Evolutionary conservation across 2,888 invertebrate genomes (phyloP), one percentile per base, ranked within the genome.

Genomic region (Mimachlamys varia): DNA sequence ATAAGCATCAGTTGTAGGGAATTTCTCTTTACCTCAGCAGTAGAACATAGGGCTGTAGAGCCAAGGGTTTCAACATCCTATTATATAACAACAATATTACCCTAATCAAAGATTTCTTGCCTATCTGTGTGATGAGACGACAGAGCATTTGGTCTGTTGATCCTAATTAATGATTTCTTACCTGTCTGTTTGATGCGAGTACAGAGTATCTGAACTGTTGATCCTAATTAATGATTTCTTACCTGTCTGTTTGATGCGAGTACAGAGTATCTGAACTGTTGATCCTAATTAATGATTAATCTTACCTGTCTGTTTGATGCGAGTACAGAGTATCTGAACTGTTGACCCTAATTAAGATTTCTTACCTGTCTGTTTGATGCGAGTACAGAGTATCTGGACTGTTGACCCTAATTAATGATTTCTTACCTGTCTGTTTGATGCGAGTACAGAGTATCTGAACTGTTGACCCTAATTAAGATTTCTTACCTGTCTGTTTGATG

Each of bases 61-160:
- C n/a, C n/a, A n/a, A n/a, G n/a, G n/a, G n/a, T n/a, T n/a, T n/a
- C n/a, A n/a, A n/a, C n/a, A n/a, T n/a, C n/a, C n/a, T n/a, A n/a
- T n/a, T n/a, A n/a, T n/a, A n/a, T n/a, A n/a, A 44, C 44, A 44
- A 44, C 3, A 5, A 7, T 44, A 3, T 44, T 3, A 44, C 7
- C 44, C 44, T 44, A 5, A 44, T 44, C 3, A 44, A 44, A 5
- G 44, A 44, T 44, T 44, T 44, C 44, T 44, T 88, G 94, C 94
- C 93, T 94, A 94, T 95, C 22, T 93, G 92, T 33, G 88, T n/a
- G n/a, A 96, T 95, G 53, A 92, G 89, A 62, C 92, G 27, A 53
- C 95, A 90, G 0, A 96, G 90, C 38, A 95, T 93, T 88, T 95
- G 94, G 91, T 96, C 96, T n/a, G 94, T n/a, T n/a, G n/a, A n/a